Evolutionary conservation across 2,888 invertebrate species (phyloP), one percentile per base, ranked within the genome.

Genomic region (Athalia cordata): DNA sequence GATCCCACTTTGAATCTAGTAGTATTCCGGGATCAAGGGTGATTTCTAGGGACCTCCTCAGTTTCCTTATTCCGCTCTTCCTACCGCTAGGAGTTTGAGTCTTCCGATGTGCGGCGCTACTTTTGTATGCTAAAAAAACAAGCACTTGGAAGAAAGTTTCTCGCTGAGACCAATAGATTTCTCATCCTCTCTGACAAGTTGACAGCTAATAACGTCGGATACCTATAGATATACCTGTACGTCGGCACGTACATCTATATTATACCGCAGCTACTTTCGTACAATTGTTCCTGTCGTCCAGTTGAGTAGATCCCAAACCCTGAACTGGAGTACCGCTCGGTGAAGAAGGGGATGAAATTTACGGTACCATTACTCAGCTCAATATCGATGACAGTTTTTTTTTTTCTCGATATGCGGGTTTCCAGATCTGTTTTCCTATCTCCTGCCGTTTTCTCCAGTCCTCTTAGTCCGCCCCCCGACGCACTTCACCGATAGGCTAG

Each of bases 171-270:
- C 68, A 68, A 68, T 68, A 70, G 70, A 70, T 70, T 57, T 72
- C 72, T 72, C 72, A 57, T 57, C 13, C 52, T 47, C 29, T 45
- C 45, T 15, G 57, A 72, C 47, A 72, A 72, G 57, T 72, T 70
- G 57, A 70, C 70, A 70, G 70, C 55, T 70, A 70, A 70, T 70
- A 70, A 70, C 70, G n/a, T 7, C 57, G 52, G 70, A 57, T 70
- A 59, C 55, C 52, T 68, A 57, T 55, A 3, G 70, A n/a, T n/a
- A 29, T 67, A 67, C 52, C 11, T 0, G 52, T 52, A 11, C 52
- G 8, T 52, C 1, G 7, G 52, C 8, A 52, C 29, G 29, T 66
- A 49, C 4, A 47, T 47, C 5, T 66, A 49, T 13, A 66, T n/a
- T 29, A 29, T 29, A 29, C 29, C 29, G 29, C 29, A 29, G 29